Percentiles rank a stretch among this genome's conserved stretches.
phyloP scores from a whole-genome alignment of 2,888 invertebrate genomes.

The Volucella inanis region DNA sequence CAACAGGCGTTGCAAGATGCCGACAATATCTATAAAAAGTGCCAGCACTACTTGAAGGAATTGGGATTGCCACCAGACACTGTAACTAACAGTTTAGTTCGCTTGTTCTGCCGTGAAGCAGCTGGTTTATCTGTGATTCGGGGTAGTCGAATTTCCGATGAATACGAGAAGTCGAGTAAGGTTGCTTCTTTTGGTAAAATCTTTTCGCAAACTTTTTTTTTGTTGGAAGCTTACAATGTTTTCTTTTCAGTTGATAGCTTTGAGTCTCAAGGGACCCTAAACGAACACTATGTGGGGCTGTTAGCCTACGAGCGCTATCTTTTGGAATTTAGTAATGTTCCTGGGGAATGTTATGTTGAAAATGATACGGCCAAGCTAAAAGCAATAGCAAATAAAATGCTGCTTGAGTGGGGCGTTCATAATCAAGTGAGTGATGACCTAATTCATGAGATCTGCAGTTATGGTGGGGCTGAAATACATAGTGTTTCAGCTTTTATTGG shows the following conservation, averaged over 20 bases:
- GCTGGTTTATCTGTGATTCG: slow-evolving; percentile 90
- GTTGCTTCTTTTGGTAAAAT: slow-evolving; percentile 85
- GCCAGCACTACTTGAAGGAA: slow-evolving; percentile 90
- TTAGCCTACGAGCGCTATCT: slow-evolving; percentile 96
- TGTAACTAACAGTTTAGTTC: slow-evolving; percentile 91
- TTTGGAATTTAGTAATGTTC: slow-evolving; percentile 93
- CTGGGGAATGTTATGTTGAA: slow-evolving; percentile 95
- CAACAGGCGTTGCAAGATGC: slow-evolving; percentile 92
- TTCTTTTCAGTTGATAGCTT: slow-evolving; percentile 86
- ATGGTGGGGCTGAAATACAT: slow-evolving; percentile 97
- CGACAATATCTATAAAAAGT: slow-evolving; percentile 91
- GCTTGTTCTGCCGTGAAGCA: slow-evolving; percentile 94
- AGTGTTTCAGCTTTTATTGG: slow-evolving; percentile 95
- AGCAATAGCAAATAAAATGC: slow-evolving; percentile 87
- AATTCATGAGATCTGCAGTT: slow-evolving; percentile 97
- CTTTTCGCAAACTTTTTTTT: neutral
- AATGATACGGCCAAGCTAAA: slow-evolving; percentile 95
- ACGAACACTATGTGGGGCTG: slow-evolving; percentile 94
- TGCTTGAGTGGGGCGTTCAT: slow-evolving; percentile 92
- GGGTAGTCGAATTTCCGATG: slow-evolving; percentile 91
- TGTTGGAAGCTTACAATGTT: neutral
- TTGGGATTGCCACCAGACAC: slow-evolving; percentile 89
- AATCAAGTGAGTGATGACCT: slow-evolving; percentile 94
- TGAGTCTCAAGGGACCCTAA: slow-evolving; percentile 93
- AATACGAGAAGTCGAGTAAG: slow-evolving; percentile 88